Evolutionary conservation across 2,888 invertebrate genomes (phyloP).

Genomic region (Andrena chrysosceles): DNA sequence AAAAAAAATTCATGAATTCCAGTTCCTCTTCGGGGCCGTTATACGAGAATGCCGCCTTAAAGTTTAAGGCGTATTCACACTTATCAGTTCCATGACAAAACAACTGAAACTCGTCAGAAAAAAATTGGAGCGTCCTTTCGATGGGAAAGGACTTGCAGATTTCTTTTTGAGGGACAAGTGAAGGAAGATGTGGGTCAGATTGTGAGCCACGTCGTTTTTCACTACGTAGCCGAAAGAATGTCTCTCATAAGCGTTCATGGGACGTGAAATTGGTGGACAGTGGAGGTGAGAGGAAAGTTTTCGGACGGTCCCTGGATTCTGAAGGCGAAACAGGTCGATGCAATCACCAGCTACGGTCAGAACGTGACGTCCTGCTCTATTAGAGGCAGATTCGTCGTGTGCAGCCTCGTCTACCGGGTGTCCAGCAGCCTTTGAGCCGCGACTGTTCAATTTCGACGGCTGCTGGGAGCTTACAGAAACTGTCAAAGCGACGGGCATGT

Average conservation of each 20-base stretch:
- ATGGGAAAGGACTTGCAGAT: too few species aligned
- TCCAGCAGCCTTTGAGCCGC: constrained; percentile 36
- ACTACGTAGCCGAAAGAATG: neutral
- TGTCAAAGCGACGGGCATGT: constrained; percentile 36
- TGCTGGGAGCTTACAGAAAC: constrained; percentile 7
- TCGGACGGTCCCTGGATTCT: constrained; percentile 3
- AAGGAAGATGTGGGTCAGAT: too few species aligned
- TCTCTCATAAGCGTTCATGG: constrained; percentile 7
- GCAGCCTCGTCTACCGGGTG: constrained; percentile 18
- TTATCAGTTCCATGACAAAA: too few species aligned
- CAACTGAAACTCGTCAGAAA: too few species aligned
- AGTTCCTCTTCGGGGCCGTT: too few species aligned
- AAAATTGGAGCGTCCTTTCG: too few species aligned
- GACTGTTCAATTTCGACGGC: constrained; percentile 27
- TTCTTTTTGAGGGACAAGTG: too few species aligned
- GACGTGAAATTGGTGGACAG: constrained; percentile 6
- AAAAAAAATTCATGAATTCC: too few species aligned
- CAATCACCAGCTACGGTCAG: constrained; percentile 24
- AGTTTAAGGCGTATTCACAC: too few species aligned
- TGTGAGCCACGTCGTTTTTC: too few species aligned
- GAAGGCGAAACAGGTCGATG: constrained; percentile 27
- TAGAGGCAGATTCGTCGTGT: constrained; percentile 21
- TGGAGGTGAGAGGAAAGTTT: neutral
- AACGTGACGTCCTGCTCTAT: constrained; percentile 34
- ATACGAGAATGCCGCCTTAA: too few species aligned